Percentiles rank a stretch among this genome's conserved stretches.
These are phyloP conservation scores for Cyprinodon tularosa DNA, from an alignment of 2,113 vertebrate species.

Conservation along the genomic window DNA sequence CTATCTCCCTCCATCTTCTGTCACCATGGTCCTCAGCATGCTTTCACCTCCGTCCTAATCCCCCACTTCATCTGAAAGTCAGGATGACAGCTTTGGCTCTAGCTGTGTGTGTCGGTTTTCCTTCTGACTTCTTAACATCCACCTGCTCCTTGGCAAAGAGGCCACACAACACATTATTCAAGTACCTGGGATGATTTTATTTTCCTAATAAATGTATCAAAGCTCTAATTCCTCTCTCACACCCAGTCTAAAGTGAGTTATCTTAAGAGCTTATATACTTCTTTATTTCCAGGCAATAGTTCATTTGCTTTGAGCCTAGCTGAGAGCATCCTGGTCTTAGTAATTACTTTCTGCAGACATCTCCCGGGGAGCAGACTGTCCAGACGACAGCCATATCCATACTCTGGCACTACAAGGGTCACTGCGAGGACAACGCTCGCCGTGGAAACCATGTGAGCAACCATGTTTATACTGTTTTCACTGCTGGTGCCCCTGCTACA, in stretches of 20 bases:
- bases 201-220: constrained; percentile 9
- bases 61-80: constrained; percentile 77
- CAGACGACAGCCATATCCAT: constrained; percentile 51
- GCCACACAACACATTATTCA: constrained; percentile 6
- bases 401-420: constrained; percentile 44
- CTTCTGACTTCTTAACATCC: constrained; percentile 49
- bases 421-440: constrained; percentile 36
- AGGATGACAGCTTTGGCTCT: constrained; percentile 72
- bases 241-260: neutral
- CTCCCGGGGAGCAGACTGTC: constrained; percentile 58
- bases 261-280: constrained; percentile 25
- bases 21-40: constrained; percentile 71
- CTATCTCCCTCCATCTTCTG: constrained; percentile 73
- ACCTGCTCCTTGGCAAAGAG: constrained; percentile 47
- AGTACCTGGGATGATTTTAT: constrained; percentile 9
- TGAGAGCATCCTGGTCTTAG: constrained; percentile 55
- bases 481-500: constrained; percentile 5
- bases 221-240: neutral
- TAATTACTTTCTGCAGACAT: constrained; percentile 71
- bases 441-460: constrained; percentile 31
- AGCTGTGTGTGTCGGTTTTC: constrained; percentile 42
- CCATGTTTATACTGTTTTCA: constrained; percentile 22
- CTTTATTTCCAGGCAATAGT: constrained; percentile 34
- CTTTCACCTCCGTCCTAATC: constrained; percentile 78
- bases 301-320: constrained; percentile 37